These are phyloP conservation scores for Galaxias olidus DNA, from an alignment of 2,797 vertebrate species.

Conservation along the genomic window DNA sequence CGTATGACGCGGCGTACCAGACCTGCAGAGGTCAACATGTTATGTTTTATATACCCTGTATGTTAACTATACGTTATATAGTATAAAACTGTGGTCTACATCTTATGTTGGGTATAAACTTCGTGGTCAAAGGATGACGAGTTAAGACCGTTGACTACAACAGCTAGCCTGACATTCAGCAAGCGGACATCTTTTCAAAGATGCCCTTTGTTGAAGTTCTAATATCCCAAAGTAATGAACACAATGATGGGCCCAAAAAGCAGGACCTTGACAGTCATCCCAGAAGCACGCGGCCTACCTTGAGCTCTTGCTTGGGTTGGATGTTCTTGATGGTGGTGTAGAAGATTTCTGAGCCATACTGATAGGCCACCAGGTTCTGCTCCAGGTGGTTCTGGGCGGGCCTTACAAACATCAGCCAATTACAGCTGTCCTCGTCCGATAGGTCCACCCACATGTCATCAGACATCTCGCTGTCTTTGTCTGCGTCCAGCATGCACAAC, in stretches of 20 bases:
- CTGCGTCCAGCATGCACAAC: conserved; percentile 80
- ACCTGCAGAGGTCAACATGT: conserved; percentile 77
- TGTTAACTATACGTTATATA: no score
- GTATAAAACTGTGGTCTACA: no score
- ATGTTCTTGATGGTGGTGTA: conserved; percentile 98
- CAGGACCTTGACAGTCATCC: no score
- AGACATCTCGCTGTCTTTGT: conserved; percentile 83
- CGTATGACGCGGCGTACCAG: conserved; percentile 97
- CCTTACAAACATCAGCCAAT: conserved; percentile 99
- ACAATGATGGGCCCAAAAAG: no score
- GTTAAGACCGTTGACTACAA: no score
- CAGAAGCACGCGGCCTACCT: conserved; percentile 71
- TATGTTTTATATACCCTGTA: no score
- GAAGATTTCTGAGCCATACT: conserved; percentile 95
- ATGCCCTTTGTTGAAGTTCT: no score
- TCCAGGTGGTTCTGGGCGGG: conserved; percentile 96
- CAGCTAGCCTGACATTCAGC: no score
- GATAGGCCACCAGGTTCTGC: conserved; percentile 97
- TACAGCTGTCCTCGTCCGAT: conserved; percentile 92
- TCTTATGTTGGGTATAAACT: no score
- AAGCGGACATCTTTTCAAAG: no score
- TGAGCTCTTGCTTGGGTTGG: conserved; percentile 97
- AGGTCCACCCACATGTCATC: conserved; percentile 92
- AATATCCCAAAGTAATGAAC: background rate
- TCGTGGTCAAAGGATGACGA: no score